Base-by-base conservation (phyloP, 92 coral and sea anemone species). In the Phenganax stokvisi region DNA sequence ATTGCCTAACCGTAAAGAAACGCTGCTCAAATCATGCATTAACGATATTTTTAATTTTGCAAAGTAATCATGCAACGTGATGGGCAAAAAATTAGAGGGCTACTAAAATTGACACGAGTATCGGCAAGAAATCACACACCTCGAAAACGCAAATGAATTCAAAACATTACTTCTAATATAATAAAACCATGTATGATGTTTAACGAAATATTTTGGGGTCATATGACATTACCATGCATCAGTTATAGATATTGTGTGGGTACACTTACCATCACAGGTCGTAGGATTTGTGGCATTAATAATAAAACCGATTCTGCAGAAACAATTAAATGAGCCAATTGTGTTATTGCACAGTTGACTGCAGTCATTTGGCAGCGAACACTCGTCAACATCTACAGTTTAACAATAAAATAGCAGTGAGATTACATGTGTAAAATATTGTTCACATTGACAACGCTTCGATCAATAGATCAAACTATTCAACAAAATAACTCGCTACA, bases 341-440 rank as follows among this genome's bases (percentile, higher is more conserved):
- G 83, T 79, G 62, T 79, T 79, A 56, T 79, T 79, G 74, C 83
- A 79, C 30, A 63, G 52, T 60, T 79, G 83, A 54, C 72, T 54
- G 17, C 83, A 79, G 69, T 78, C 82, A 63, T 79, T 79, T 10
- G 83, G 74, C 28, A 56, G 60, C 5, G 83, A 63, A 51, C 83
- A 79, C 16, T 79, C 83, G 53, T 79, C 83, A 63, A 79, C 51
- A 54, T 79, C 83, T 79, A 52, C 4, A 31, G 10, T 56, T 13
- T 6, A 74, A 10, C 0, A 12, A 12, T 3, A 27, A 37, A 11
- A 72, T 44, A 11, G 9, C 56, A 71, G 73, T 68, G 47, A 5
- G 9, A 68, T 20, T 37, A 37, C 47, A 3, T 15, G 51, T 69
- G 10, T 12, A 16, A 6, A 51, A 47, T 12, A 12, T 47, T 3